Conservation (phyloP, 2,113 vertebrate species). For the Channa maculata region DNA sequence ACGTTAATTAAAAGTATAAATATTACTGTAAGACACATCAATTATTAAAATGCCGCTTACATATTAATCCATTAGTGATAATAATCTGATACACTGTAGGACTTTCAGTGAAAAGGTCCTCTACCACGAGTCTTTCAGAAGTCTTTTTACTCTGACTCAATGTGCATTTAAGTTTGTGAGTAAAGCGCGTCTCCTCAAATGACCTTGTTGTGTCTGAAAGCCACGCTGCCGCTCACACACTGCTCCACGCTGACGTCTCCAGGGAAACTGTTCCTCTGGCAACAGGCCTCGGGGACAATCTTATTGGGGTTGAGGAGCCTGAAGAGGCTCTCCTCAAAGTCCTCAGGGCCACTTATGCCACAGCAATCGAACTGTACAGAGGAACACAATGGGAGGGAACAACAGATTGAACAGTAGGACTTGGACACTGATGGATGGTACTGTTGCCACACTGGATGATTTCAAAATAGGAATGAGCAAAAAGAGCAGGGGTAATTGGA, state of each 20-base stretch:
- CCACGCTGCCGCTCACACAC: slow-evolving; percentile 83
- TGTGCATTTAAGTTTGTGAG: too few relatives aligned
- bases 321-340: slow-evolving; percentile 87
- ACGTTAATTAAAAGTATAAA: too few relatives aligned
- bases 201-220: slow-evolving; percentile 91
- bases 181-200: not conserved
- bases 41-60: not conserved
- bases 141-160: too few relatives aligned
- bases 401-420: too few relatives aligned
- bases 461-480: not conserved
- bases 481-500: not conserved
- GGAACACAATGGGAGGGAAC: not conserved
- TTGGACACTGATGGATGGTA: not conserved
- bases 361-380: slow-evolving; percentile 91
- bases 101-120: not conserved
- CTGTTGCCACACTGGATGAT: not conserved
- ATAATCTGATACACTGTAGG: not conserved
- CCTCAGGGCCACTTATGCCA: slow-evolving; percentile 90
- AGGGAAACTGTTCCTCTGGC: slow-evolving; percentile 83
- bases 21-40: too few relatives aligned
- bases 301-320: slow-evolving; percentile 71
- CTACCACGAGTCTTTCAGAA: too few relatives aligned
- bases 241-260: slow-evolving; percentile 80
- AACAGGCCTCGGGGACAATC: slow-evolving; percentile 88
- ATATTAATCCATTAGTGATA: not conserved